phyloP scores from a whole-genome alignment of 1,140 invertebrate genomes.

The Limonius californicus region DNA sequence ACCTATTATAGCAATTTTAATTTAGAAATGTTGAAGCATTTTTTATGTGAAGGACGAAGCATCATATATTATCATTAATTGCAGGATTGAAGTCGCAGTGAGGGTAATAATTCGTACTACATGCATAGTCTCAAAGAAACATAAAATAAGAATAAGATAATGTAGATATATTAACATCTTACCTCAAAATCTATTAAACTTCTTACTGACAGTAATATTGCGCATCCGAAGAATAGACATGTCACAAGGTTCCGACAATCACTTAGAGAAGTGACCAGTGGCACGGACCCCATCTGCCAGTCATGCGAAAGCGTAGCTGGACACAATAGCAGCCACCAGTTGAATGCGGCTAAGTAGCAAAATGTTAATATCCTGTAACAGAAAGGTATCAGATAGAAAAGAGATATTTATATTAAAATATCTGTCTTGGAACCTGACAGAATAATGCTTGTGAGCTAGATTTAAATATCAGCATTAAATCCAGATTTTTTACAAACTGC shows the following conservation, averaged over 20 bases:
- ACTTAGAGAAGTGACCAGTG: constrained; percentile 63
- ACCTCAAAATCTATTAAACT: constrained; percentile 66
- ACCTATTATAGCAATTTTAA: no score
- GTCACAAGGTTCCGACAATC: constrained; percentile 71
- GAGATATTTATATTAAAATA: no score
- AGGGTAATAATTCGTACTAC: neutral
- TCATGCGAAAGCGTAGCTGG: constrained; percentile 75
- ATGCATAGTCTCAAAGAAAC: neutral
- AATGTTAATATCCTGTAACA: constrained; percentile 69
- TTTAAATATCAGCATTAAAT: no score
- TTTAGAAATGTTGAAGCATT: no score
- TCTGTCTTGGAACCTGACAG: no score
- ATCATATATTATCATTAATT: neutral
- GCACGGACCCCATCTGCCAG: constrained; percentile 85
- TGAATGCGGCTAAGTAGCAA: constrained; percentile 75
- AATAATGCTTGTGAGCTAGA: no score
- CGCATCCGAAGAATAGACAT: constrained; percentile 60
- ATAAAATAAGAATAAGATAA: neutral
- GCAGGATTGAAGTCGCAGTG: no score
- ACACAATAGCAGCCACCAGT: constrained; percentile 76
- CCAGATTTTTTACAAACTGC: no score
- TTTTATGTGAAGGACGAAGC: no score
- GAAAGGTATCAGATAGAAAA: no score
- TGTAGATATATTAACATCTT: no score
- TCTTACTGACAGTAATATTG: constrained; percentile 57